A percentile compares a stretch with the other conserved stretches of the same genome.
These are phyloP conservation scores for Trypoxylus dichotomus DNA, from an alignment of 1,140 invertebrate genomes.

Conservation along the genomic window DNA sequence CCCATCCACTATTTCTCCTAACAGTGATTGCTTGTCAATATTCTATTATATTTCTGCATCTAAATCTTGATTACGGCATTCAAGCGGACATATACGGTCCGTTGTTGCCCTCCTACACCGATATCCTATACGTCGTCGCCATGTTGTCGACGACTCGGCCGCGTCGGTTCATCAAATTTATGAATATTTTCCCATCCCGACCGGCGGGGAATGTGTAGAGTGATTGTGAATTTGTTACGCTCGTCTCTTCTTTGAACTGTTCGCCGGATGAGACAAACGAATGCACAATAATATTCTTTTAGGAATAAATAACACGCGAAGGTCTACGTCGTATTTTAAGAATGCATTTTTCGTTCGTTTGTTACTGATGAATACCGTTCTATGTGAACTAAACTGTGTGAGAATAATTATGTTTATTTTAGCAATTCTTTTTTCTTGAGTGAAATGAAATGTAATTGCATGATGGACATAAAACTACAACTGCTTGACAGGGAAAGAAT, in stretches of 20 bases:
- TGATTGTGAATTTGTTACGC: conserved; percentile 15
- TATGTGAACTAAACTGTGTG: background rate
- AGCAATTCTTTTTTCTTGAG: background rate
- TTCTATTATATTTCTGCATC: conserved; percentile 27
- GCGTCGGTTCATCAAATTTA: background rate
- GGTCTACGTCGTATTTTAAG: background rate
- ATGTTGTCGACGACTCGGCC: background rate
- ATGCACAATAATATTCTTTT: conserved; percentile 10
- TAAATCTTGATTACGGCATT: conserved; percentile 5
- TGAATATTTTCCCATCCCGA: background rate
- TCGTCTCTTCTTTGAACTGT: background rate
- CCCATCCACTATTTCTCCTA: conserved; percentile 9
- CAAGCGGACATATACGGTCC: background rate
- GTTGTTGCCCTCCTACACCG: background rate
- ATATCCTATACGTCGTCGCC: too few relatives aligned
- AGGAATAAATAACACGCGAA: conserved; percentile 9
- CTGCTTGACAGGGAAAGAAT: too few relatives aligned
- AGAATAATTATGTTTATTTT: conserved; percentile 10
- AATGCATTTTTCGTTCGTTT: background rate
- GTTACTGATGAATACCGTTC: background rate
- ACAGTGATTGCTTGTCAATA: conserved; percentile 15
- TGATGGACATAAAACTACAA: too few relatives aligned
- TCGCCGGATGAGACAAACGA: conserved; percentile 16
- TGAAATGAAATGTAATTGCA: background rate
- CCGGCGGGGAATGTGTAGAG: background rate